Conservation (phyloP, 2,797 vertebrate genomes). For the Ciconia nigra region DNA sequence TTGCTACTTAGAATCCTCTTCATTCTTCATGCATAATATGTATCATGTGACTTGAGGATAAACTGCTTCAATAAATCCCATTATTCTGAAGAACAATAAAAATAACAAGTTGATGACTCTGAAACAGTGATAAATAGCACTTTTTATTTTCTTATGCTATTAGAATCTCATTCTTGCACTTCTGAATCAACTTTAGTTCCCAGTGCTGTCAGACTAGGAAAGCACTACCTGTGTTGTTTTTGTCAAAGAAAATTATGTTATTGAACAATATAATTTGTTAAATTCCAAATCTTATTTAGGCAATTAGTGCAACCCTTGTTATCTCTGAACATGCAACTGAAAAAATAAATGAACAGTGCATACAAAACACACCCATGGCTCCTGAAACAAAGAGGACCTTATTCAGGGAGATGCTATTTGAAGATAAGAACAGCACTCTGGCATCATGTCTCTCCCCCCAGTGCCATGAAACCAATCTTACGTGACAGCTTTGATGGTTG, state of each 20-base stretch:
- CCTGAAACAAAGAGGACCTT: constrained; percentile 34
- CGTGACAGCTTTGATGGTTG: neutral
- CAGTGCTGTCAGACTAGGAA: neutral
- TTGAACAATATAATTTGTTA: constrained; percentile 16
- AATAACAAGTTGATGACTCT: constrained; percentile 50
- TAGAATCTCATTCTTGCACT: constrained; percentile 32
- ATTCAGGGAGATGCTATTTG: constrained; percentile 2
- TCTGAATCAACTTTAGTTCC: constrained; percentile 5
- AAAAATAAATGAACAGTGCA: neutral
- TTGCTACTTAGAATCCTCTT: neutral
- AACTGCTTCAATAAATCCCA: constrained; percentile 57
- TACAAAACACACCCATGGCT: neutral
- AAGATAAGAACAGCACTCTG: constrained; percentile 14
- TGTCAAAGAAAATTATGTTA: constrained; percentile 8
- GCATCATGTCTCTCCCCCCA: neutral
- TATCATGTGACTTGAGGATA: constrained; percentile 22
- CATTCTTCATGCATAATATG: neutral
- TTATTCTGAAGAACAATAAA: constrained; percentile 66
- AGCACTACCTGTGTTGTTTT: constrained; percentile 9
- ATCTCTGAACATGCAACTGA: constrained; percentile 18
- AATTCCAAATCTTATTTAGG: constrained; percentile 43
- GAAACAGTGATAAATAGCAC: constrained; percentile 41
- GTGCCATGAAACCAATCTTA: neutral
- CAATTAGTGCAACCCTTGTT: constrained; percentile 41
- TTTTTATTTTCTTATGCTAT: constrained; percentile 32